Evolutionary conservation across 2,888 invertebrate species (phyloP), one percentile per base, ranked within the genome.

Genomic region (Tenthredo scrophulariae): DNA sequence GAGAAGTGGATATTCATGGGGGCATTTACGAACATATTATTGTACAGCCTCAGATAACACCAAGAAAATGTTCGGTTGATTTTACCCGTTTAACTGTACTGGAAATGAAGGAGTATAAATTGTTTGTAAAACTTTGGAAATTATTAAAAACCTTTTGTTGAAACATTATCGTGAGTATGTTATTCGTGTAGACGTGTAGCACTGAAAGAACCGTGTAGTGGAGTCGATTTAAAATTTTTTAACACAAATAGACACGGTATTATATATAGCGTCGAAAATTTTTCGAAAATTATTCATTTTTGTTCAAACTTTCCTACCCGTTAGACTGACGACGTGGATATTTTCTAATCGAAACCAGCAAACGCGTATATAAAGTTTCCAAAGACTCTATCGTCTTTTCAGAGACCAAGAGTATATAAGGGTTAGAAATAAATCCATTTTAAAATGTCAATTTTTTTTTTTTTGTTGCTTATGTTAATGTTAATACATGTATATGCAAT

Each of bases 41-140:
- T 92, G 82, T 89, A 88, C 86, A 89, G 87, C 87, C 86, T 91
- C 87, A 93, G 93, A 93, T 93, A 93, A 93, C 93, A 92, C 90
- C 90, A 87, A 91, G 91, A 86, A 67, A 91, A 89, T 87, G 85
- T 79, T 86, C 85, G 86, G 87, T 87, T 86, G 86, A 84, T 89
- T 90, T 89, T 85, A 88, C 86, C 88, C 88, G 89, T 89, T 89
- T 87, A 88, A 90, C 86, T 90, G 90, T 88, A 86, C 86, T 74
- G 88, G 83, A 67, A 83, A 67, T 50, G 46, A 85, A 83, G 80
- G 85, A 80, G 79, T 85, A 67, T 67, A 85, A 77, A 86, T 87
- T 86, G 86, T 90, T 91, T 91, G 89, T 90, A 90, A 90, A 91
- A 88, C 90, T 91, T 90, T 87, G 86, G 89, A 88, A 83, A 90